Evolutionary conservation across 2,888 invertebrate genomes (phyloP).

Genomic region (Prosopocoilus inquinatus): DNA sequence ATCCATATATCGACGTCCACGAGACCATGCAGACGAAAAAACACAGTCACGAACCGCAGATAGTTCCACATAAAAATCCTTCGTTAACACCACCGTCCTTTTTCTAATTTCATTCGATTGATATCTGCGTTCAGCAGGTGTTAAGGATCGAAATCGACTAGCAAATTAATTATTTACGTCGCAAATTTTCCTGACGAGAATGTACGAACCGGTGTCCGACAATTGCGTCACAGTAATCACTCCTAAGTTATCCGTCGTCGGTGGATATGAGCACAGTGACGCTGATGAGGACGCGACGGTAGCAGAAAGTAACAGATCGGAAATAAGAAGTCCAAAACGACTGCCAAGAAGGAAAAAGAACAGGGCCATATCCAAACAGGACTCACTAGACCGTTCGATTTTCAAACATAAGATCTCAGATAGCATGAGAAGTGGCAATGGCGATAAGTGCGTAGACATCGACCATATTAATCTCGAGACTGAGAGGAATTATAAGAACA

Average conservation of each 20-base stretch:
- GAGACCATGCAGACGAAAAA: no score
- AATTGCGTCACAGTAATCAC: conserved; percentile 39
- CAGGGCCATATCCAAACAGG: conserved; percentile 9
- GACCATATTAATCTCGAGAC: conserved; percentile 44
- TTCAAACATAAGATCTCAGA: conserved; percentile 4
- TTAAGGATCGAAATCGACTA: no score
- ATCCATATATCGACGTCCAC: no score
- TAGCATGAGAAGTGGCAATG: conserved; percentile 29
- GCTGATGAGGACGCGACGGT: conserved; percentile 29
- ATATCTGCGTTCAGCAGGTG: no score
- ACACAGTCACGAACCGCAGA: no score
- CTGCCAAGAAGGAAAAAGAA: conserved; percentile 19
- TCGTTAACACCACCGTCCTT: no score
- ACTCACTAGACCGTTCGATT: conserved; percentile 15
- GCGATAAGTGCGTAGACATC: conserved; percentile 41
- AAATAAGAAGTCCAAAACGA: conserved; percentile 13
- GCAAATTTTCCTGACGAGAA: conserved; percentile 38
- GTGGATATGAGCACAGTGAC: conserved; percentile 31
- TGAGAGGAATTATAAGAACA: conserved; percentile 37
- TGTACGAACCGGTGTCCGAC: conserved; percentile 47
- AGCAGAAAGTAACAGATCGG: conserved; percentile 1
- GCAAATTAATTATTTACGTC: conserved; percentile 16
- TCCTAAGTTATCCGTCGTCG: conserved; percentile 24
- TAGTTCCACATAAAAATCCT: no score
- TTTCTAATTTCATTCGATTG: no score